phyloP scores from a whole-genome alignment of 2,797 vertebrate genomes.

The Malacoctenus gilli region DNA sequence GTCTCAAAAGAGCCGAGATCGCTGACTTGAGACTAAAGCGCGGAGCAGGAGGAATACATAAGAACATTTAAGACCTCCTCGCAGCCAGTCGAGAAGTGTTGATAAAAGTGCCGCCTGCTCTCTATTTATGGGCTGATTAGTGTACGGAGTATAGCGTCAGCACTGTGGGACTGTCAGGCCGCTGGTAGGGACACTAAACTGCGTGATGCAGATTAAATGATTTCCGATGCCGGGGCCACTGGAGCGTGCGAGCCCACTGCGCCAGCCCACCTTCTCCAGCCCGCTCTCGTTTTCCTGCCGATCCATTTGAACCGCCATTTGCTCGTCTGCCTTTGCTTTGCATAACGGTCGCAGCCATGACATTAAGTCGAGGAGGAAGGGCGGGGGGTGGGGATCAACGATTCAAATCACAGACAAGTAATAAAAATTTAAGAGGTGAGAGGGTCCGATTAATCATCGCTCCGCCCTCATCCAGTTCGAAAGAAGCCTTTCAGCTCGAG shows the following conservation, averaged over 20 bases:
- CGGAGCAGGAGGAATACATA: slow-evolving; percentile 16
- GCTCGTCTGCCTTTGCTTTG: slow-evolving; percentile 29
- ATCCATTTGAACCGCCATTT: slow-evolving; percentile 37
- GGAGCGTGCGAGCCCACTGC: slow-evolving; percentile 53
- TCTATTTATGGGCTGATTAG: slow-evolving; percentile 46
- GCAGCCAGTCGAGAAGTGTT: slow-evolving; percentile 31
- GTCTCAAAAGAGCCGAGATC: slow-evolving; percentile 59
- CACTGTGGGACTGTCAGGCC: slow-evolving; percentile 58
- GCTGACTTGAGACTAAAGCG: slow-evolving; percentile 38
- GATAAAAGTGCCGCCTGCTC: slow-evolving; percentile 33
- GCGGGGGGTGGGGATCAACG: too few relatives aligned
- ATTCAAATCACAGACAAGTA: not conserved
- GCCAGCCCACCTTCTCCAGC: slow-evolving; percentile 37
- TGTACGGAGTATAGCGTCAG: slow-evolving; percentile 42
- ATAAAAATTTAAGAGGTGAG: slow-evolving; percentile 8
- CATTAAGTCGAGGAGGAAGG: slow-evolving; percentile 12
- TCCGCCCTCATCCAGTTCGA: not conserved
- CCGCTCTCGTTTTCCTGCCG: slow-evolving; percentile 26
- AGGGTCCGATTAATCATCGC: slow-evolving; percentile 10
- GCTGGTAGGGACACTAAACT: slow-evolving; percentile 65
- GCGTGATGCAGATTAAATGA: slow-evolving; percentile 81
- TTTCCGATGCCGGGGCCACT: slow-evolving; percentile 72
- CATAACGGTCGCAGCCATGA: slow-evolving; percentile 17
- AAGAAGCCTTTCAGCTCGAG: slow-evolving; percentile 10
- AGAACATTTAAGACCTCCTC: slow-evolving; percentile 21